phyloP scores from a whole-genome alignment of 2,888 invertebrate species.

The Elysia crispata region DNA sequence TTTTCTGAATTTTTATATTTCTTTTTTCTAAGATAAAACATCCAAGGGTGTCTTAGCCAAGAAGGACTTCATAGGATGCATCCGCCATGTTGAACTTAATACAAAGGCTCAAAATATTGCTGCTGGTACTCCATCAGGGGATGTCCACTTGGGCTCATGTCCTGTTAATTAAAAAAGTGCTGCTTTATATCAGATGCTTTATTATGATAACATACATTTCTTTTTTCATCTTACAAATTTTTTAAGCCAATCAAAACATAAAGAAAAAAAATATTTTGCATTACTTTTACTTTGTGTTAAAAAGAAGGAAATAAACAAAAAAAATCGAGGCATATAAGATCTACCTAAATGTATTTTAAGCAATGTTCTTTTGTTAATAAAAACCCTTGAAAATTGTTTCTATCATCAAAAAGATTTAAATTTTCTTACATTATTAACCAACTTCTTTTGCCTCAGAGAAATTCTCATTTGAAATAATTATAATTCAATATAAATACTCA shows the following conservation, averaged over 20 bases:
- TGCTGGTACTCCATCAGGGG: constrained; percentile 86
- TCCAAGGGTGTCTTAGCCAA: constrained; percentile 84
- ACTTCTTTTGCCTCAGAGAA: too few relatives aligned
- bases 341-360: too few relatives aligned
- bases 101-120: constrained; percentile 89
- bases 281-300: too few relatives aligned
- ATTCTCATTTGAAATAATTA: too few relatives aligned
- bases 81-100: constrained; percentile 88
- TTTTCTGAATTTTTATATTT: constrained; percentile 10
- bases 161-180: constrained; percentile 78
- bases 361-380: too few relatives aligned
- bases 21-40: constrained; percentile 22
- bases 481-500: too few relatives aligned
- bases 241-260: neutral
- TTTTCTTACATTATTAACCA: too few relatives aligned
- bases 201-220: neutral
- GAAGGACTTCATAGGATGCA: constrained; percentile 89
- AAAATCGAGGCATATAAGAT: too few relatives aligned
- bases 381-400: too few relatives aligned
- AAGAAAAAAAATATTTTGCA: too few relatives aligned
- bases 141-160: constrained; percentile 88
- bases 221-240: neutral
- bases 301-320: too few relatives aligned
- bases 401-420: too few relatives aligned
- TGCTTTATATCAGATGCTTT: constrained; percentile 2